Conservation (phyloP, 2,888 invertebrate species). For the Operophtera brumata region DNA sequence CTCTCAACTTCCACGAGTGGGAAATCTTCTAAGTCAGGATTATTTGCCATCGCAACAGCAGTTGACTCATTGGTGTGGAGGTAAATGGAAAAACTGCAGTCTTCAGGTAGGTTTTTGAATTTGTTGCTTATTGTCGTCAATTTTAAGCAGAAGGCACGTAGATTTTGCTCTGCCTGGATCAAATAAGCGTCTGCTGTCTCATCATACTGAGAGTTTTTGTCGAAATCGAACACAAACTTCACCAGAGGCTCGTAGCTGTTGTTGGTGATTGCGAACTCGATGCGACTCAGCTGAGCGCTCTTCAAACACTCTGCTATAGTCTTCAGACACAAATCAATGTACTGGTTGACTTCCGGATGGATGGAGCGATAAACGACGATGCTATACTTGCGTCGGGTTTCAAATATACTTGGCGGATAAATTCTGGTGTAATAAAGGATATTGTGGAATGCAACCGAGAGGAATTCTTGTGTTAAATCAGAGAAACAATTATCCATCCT, state of each 20-base stretch:
- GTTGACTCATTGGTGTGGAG: conserved; percentile 82
- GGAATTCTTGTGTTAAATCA: conserved; percentile 83
- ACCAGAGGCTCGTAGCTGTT: conserved; percentile 45
- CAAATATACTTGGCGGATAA: conserved; percentile 84
- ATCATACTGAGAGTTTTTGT: conserved; percentile 46
- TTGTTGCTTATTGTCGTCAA: conserved; percentile 72
- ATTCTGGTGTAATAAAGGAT: conserved; percentile 81
- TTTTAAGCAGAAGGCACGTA: conserved; percentile 82
- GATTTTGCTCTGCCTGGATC: conserved; percentile 81
- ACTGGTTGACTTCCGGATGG: conserved; percentile 84
- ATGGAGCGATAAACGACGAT: conserved; percentile 80
- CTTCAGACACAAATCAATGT: conserved; percentile 79
- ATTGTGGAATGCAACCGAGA: conserved; percentile 83
- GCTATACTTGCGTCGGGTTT: conserved; percentile 82
- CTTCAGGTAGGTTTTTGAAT: conserved; percentile 74
- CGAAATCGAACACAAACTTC: conserved; percentile 65
- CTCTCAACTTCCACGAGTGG: conserved; percentile 62
- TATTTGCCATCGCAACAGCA: conserved; percentile 75
- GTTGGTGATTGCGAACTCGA: conserved; percentile 76
- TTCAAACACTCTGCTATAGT: conserved; percentile 73
- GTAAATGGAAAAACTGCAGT: conserved; percentile 81
- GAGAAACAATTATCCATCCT: conserved; percentile 70
- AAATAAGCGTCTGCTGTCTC: conserved; percentile 81
- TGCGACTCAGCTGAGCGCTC: conserved; percentile 67
- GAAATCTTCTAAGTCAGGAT: conserved; percentile 73